These are phyloP conservation scores for Poecilia latipinna DNA, from an alignment of 2,113 vertebrate species.

Conservation along the genomic window DNA sequence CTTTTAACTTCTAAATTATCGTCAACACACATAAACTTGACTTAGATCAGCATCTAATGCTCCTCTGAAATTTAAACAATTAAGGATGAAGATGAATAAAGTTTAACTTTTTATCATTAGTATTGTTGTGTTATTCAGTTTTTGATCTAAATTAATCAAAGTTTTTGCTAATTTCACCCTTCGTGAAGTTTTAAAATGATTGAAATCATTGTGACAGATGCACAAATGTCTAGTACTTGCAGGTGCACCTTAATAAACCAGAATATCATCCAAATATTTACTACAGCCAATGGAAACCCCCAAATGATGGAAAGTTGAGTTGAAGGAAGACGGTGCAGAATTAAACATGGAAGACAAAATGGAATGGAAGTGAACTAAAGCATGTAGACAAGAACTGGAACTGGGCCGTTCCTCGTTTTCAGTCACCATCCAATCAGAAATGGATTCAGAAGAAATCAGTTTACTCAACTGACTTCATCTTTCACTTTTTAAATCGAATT, in stretches of 20 bases:
- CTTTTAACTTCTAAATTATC: no score
- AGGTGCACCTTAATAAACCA: neutral
- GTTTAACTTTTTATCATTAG: no score
- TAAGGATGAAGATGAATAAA: no score
- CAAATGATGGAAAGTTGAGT: neutral
- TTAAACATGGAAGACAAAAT: neutral
- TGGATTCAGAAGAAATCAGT: no score
- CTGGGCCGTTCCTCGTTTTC: no score
- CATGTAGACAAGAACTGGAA: no score
- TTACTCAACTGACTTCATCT: neutral
- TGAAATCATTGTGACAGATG: constrained; percentile 29
- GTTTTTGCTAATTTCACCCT: neutral
- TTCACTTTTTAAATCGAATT: neutral
- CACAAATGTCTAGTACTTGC: neutral
- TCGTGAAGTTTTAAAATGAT: neutral
- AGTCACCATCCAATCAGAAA: no score
- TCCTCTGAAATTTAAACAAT: no score
- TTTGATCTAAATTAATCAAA: neutral
- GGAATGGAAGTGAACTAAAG: neutral
- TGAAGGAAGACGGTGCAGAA: neutral
- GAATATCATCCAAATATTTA: neutral
- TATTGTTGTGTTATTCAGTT: no score
- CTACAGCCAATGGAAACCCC: no score
- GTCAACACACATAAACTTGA: neutral
- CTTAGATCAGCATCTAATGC: neutral